A percentile compares a stretch with the other conserved stretches of the same genome.
phyloP scores from a whole-genome alignment of 2,797 vertebrate species.

The Darevskia nairensis region DNA sequence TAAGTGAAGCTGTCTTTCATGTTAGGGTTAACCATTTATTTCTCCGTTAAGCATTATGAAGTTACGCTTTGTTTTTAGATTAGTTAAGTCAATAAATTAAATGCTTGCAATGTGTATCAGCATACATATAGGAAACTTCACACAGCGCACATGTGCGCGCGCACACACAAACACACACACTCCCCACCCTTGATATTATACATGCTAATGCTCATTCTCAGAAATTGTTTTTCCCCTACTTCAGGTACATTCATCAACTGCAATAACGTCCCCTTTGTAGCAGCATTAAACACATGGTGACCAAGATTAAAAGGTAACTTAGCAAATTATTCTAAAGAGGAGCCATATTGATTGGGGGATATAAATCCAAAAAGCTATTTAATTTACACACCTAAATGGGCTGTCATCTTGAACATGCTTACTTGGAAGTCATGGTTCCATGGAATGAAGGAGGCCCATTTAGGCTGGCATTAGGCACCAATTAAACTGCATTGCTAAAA shows the following conservation, averaged over 20 bases:
- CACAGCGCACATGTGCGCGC: neutral
- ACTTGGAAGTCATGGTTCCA: neutral
- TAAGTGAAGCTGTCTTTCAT: too few relatives aligned
- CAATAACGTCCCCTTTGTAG: constrained; percentile 52
- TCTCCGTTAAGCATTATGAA: constrained; percentile 43
- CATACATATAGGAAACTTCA: constrained; percentile 42
- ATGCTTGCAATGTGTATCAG: constrained; percentile 65
- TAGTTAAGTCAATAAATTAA: constrained; percentile 72
- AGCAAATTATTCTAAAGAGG: constrained; percentile 17
- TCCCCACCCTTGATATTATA: constrained; percentile 44
- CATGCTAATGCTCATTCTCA: constrained; percentile 47
- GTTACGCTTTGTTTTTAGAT: constrained; percentile 55
- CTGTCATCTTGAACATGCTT: constrained; percentile 13
- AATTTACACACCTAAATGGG: neutral
- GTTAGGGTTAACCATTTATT: constrained; percentile 57
- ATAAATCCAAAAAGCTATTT: constrained; percentile 12
- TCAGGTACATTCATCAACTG: constrained; percentile 73
- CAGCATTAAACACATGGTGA: constrained; percentile 62
- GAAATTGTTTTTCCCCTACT: constrained; percentile 57
- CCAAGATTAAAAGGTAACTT: constrained; percentile 44
- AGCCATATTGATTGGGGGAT: neutral
- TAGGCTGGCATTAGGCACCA: neutral
- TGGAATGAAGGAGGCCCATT: neutral
- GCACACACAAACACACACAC: neutral
- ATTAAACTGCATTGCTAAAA: neutral